These are phyloP conservation scores for Apamea monoglypha DNA, from an alignment of 2,888 invertebrate genomes.

Conservation along the genomic window DNA sequence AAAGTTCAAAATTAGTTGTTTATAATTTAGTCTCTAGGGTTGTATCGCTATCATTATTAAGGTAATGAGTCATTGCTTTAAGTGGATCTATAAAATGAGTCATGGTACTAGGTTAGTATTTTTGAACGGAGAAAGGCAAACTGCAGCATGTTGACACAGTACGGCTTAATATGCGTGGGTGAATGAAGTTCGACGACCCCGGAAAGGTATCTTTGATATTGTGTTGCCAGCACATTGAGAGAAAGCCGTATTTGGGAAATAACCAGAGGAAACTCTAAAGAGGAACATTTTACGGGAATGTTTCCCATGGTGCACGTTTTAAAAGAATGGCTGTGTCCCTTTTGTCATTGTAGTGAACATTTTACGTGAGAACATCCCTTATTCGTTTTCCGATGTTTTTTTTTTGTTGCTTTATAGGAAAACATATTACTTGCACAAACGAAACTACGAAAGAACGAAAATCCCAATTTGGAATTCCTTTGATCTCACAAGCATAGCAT, in stretches of 20 bases:
- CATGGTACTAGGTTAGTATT: conserved; percentile 72
- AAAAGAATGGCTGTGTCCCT: conserved; percentile 49
- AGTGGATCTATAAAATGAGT: conserved; percentile 84
- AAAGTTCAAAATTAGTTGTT: conserved; percentile 66
- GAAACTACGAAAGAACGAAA: too few species aligned
- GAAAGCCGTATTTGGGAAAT: conserved; percentile 45
- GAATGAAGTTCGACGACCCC: conserved; percentile 80
- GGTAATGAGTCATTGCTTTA: conserved; percentile 84
- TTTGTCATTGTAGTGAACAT: conserved; percentile 41
- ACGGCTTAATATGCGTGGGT: conserved; percentile 79
- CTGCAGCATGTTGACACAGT: conserved; percentile 79
- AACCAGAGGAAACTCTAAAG: conserved; percentile 42
- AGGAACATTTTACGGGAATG: conserved; percentile 47
- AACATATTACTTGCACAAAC: not conserved
- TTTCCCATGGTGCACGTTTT: conserved; percentile 52
- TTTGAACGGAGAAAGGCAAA: conserved; percentile 67
- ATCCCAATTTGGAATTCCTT: not conserved
- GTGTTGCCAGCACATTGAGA: conserved; percentile 58
- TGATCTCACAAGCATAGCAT: not conserved
- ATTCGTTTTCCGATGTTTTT: conserved; percentile 38
- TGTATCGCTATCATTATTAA: conserved; percentile 81
- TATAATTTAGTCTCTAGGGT: conserved; percentile 52
- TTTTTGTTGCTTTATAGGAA: conserved; percentile 26
- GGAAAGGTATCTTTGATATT: conserved; percentile 78
- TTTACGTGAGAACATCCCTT: conserved; percentile 40